Base-by-base conservation (phyloP, 1,140 invertebrate species). In the Zaprionus inermis region DNA sequence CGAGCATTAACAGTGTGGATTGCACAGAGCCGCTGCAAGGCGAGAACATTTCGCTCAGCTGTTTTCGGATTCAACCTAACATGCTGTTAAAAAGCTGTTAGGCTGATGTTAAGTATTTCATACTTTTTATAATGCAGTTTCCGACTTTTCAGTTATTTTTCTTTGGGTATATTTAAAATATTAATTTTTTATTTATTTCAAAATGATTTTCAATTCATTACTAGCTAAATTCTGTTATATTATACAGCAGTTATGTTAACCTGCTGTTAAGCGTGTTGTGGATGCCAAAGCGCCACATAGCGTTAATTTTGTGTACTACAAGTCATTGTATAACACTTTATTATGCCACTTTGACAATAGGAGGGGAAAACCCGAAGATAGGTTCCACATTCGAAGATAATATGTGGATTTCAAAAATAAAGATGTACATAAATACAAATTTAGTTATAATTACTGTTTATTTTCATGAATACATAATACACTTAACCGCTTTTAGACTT, bases 401-500 rank as follows among this genome's bases (percentile, higher is more conserved):
- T n/a, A n/a, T 16, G 34, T 14, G 9, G n/a, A 22, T 34, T 0
- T 30, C 6, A 46, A 12, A n/a, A 6, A 30, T 18, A 7, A 32
- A 6, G 1, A 16, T 30, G n/a, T 3, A 0, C 3, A 5, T 18
- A 24, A 34, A 36, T 24, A 18, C n/a, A 18, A 49, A 32, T 20
- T 46, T 3, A 30, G 1, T 3, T 30, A 7, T 16, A 11, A 11
- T 59, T 20, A 63, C 24, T 36, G 4, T 24, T 28, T 54, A 63
- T 52, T 63, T 61, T 34, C 9, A 0, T 4, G 20, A 12, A 28
- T 20, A 18, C 11, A 51, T 16, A 46, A 46, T 54, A 44, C 5
- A 10, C 38, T 56, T 34, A 65, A 22, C 24, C 61, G 16, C 38
- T 10, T 34, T 58, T 58, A n/a, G 9, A 16, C 28, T 67, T 51